Percentiles rank a stretch among this genome's conserved stretches.
phyloP scores from a whole-genome alignment of 2,888 invertebrate genomes.

The Plutella xylostella region DNA sequence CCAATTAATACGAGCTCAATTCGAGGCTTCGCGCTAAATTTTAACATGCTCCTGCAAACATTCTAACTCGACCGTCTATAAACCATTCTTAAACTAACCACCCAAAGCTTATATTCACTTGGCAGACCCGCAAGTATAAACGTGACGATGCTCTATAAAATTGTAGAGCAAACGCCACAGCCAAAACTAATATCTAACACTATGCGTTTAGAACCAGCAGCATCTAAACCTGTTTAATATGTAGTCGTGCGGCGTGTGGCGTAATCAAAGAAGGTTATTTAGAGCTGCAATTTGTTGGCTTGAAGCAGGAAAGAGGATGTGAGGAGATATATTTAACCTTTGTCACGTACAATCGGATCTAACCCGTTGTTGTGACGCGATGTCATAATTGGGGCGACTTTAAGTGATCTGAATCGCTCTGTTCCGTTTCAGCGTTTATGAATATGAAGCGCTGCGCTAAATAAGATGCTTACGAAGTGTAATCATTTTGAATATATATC shows the following conservation, averaged over 20 bases:
- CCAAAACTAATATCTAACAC: no score
- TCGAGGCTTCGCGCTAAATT: conserved; percentile 32
- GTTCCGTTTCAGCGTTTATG: background rate
- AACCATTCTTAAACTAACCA: no score
- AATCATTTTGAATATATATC: no score
- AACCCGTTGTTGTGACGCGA: background rate
- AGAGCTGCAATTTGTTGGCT: conserved; percentile 37
- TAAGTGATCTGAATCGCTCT: background rate
- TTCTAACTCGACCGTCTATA: no score
- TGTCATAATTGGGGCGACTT: background rate
- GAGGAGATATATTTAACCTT: conserved; percentile 67
- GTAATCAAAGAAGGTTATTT: background rate
- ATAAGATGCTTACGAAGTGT: no score
- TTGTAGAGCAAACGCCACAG: no score
- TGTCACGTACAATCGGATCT: conserved; percentile 43
- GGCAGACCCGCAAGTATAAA: no score
- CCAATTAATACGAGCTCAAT: conserved; percentile 50
- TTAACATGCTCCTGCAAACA: background rate
- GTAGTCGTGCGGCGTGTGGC: background rate
- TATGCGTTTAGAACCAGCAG: no score
- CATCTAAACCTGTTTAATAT: background rate
- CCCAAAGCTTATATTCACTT: no score
- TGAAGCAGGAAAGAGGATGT: conserved; percentile 60
- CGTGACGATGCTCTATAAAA: no score
- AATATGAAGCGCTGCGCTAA: no score